Evolutionary conservation across 2,113 vertebrate genomes (phyloP), one percentile per base, ranked within the genome.

Genomic region (Choloepus hoffmanni): DNA sequence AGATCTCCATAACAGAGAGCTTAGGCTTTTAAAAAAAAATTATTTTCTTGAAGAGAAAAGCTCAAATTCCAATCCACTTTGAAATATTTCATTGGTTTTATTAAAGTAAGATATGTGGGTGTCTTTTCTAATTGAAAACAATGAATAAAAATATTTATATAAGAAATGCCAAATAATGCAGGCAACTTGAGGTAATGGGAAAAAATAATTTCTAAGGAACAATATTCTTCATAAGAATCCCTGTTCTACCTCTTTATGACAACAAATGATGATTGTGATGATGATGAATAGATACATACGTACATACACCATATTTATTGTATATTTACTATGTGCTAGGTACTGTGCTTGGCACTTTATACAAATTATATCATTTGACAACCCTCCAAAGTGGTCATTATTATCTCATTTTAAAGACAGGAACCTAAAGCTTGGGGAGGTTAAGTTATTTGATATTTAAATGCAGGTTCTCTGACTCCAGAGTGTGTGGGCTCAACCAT

Each of bases 61-160:
- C 3, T 40, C 26, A 83, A 53, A 67, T 14, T 58, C 8, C 19
- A 84, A 92, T 4, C 3, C 2, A n/a, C 50, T 65, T 84, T 40
- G 40, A 89, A 74, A 18, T 43, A 79, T 43, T 79, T 43, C 36
- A 18, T 70, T 92, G 40, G 23, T 58, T 85, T 87, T 70, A 60
- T 85, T 95, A 40, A 65, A 68, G 26, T 33, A 74, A 67, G 48
- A 67, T 74, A 45, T 12, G 6, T 53, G 28, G 26, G 2, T n/a
- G 3, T 53, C 53, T 86, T 96, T 96, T 67, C 3, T n/a, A 53
- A 24, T 87, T 79, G 24, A 26, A 78, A 82, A 93, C 63, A 76
- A 19, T 53, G 33, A 85, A 77, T 82, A 65, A 45, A 78, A 81
- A 55, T 28, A 33, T 73, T 72, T 63, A 63, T 50, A 11, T 43